phyloP scores from a whole-genome alignment of 2,113 vertebrate species.

The Hippolais icterina region DNA sequence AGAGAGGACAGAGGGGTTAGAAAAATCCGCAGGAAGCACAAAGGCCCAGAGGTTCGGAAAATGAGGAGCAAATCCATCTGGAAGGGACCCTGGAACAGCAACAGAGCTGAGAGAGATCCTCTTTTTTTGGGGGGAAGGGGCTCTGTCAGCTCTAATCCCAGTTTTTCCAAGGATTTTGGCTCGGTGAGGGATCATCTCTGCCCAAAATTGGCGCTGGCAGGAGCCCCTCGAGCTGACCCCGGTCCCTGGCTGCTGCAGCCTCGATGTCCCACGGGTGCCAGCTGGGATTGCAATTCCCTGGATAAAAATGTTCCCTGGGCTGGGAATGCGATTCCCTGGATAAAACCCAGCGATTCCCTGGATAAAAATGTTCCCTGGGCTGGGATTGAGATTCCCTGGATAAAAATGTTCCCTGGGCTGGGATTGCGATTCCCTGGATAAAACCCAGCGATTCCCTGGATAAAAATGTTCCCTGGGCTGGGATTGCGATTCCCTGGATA shows the following conservation, averaged over 20 bases:
- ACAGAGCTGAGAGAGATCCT: neutral
- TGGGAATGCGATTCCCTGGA: no score
- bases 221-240: neutral
- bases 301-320: neutral
- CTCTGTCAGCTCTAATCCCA: neutral
- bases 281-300: neutral
- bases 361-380: no score
- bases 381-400: no score
- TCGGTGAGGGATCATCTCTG: neutral
- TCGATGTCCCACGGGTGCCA: neutral
- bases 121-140: neutral
- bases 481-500: no score
- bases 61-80: conserved; percentile 4
- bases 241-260: neutral
- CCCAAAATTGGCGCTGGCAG: neutral
- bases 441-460: no score
- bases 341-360: no score
- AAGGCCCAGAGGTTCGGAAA: neutral
- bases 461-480: no score
- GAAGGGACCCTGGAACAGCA: neutral
- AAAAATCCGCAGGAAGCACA: conserved; percentile 10
- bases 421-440: no score
- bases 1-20: conserved; percentile 55
- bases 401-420: neutral
- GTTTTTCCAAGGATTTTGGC: neutral